Base-by-base conservation (phyloP, 1,140 invertebrate genomes). In the Magallana angulata region DNA sequence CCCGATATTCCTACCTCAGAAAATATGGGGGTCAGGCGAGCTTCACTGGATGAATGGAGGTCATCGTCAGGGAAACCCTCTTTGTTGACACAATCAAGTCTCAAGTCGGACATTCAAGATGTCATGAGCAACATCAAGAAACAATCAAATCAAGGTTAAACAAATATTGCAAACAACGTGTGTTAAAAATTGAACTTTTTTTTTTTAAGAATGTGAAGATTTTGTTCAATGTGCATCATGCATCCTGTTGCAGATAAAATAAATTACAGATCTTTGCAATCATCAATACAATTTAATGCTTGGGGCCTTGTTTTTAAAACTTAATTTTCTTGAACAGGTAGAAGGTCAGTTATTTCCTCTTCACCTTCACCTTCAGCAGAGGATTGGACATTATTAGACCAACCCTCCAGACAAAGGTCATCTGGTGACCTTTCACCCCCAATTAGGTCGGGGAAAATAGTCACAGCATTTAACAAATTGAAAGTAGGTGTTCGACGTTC, bases 21-120 rank as follows among this genome's bases (percentile, higher is more conserved):
- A 16, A 86, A 81, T 36, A 11, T 86, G 7, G 85, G 85, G 6
- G 57, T 57, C 68, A 76, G 18, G 3, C 68, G 68, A 76, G 68
- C 24, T 76, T 76, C 68, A 12, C 24, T 76, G 68, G 68, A n/a
- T 59, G 18, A 83, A 30, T 83, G 82, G 82, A 58, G 56, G 2
- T 76, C 68, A 36, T 76, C 68, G 30, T 18, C 24, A 76, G 68
- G 24, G 48, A 83, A 83, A 57, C 57, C 82, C 18, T 80, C 85
- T 81, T n/a, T 59, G 82, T 85, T 87, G 85, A 91, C 90, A n/a
- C 56, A 90, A 7, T 58, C 85, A 62, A 91, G 90, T 81, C 87
- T 90, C 30, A 88, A 86, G 57, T 57, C 64, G 12, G 89, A 90
- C 59, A 87, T 90, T 12, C 85, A 85, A 11, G 84, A 89, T 56